Base-by-base conservation (phyloP, 2,888 invertebrate genomes). In the Amphipyra tragopoginis region DNA sequence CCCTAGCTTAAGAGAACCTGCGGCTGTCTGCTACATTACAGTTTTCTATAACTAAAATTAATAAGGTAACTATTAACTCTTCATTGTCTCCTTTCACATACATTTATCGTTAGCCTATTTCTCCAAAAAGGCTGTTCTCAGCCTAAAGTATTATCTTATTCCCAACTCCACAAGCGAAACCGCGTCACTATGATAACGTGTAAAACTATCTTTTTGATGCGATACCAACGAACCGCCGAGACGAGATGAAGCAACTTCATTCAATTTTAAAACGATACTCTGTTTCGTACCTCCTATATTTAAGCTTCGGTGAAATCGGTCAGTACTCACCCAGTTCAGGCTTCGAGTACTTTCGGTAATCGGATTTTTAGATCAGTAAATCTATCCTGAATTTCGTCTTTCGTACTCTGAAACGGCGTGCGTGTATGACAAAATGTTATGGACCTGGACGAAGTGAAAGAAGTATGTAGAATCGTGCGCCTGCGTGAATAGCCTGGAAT, bases 261-360 rank as follows among this genome's bases (percentile, higher is more conserved):
- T 70, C 40, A 49, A 49, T 64, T 52, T 67, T 70, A 15, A 67
- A 62, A 55, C 51, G 29, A 52, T 7, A n/a, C 44, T 39, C 13
- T 13, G 13, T 39, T 47, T 48, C 54, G 50, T 42, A 39, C 8
- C n/a, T 43, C 50, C n/a, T n/a, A n/a, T n/a, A n/a, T n/a, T 15
- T 58, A 50, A 52, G 33, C 13, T 13, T 2, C 5, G 15, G 5
- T 15, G 40, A 45, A 61, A 42, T 38, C 15, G 38, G 61, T 33
- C 15, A 33, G n/a, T 6, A 40, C 47, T 21, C 21, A 21, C 21
- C 42, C 47, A 51, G 45, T 42, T 14, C 9, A 4, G 14, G 13
- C 21, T 53, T 47, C 15, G 44, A 5, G 29, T 40, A 43, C 13
- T 51, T 39, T 47, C 1, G n/a, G 47, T 6, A 33, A 33, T 6